Percentiles rank a stretch among this genome's conserved stretches.
These are phyloP conservation scores for Orchesella flavescens DNA, from an alignment of 2,888 invertebrate species.

Conservation along the genomic window DNA sequence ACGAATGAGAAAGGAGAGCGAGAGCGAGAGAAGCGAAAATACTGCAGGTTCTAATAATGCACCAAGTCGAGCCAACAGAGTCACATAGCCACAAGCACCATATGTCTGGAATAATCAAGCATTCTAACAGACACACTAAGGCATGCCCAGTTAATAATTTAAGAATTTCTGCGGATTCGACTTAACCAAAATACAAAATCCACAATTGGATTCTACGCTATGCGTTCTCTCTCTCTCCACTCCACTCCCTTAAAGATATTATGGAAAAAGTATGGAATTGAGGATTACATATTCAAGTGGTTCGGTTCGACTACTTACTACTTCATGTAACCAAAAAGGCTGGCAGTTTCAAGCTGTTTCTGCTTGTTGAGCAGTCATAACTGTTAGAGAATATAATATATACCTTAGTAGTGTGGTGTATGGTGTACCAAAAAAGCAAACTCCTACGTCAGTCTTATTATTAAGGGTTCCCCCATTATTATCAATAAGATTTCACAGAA, in stretches of 20 bases:
- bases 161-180: conserved; percentile 37
- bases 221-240: background rate
- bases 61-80: background rate
- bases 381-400: too few relatives aligned
- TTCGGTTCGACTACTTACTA: too few relatives aligned
- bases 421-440: too few relatives aligned
- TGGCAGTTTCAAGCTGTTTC: too few relatives aligned
- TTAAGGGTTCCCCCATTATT: too few relatives aligned
- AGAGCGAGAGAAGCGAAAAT: background rate
- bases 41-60: background rate
- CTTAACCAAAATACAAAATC: conserved; percentile 20
- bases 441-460: too few relatives aligned
- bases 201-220: conserved; percentile 11
- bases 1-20: too few relatives aligned
- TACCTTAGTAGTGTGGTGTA: too few relatives aligned
- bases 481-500: background rate
- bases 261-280: background rate
- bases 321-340: too few relatives aligned
- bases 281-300: too few relatives aligned
- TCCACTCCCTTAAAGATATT: background rate
- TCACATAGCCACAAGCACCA: background rate
- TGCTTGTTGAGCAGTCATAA: too few relatives aligned
- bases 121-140: conserved; percentile 32
- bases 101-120: conserved; percentile 21
- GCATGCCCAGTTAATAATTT: conserved; percentile 53